Evolutionary conservation across 2,113 vertebrate genomes (phyloP), one percentile per base, ranked within the genome.

Genomic region (Menura novaehollandiae): DNA sequence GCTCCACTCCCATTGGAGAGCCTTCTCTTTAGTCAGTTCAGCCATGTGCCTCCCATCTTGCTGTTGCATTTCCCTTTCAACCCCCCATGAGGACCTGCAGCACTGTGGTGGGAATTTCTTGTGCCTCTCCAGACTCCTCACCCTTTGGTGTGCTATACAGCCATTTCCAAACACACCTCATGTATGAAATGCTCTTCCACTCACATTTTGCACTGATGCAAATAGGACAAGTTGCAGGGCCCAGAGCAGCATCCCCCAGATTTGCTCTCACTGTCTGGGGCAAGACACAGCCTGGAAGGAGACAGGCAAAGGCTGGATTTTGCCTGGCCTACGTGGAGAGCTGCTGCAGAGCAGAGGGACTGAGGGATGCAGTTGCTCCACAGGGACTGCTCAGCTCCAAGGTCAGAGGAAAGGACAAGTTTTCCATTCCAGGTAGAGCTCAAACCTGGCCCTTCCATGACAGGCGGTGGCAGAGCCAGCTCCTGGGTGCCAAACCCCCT

Each of bases 401-500:
- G 95, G 95, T 96, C 87, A 59, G 85, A 49, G 43, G 43, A 53
- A 96, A 97, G 90, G 88, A 83, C 91, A 79, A 92, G 24, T 62
- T 93, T 95, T 76, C n/a, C 84, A 68, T 63, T 86, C 73, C 69
- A 78, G 76, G 69, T 64, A 89, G 60, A 92, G 33, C 68, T 95
- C 86, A 87, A 59, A 55, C 13, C 37, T 94, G 78, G 75, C 64
- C 52, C 44, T 67, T 90, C 74, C 74, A 51, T 22, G 46, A 27
- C 82, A 63, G 0, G 0, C 23, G 55, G 71, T 85, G 82, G 72
- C 82, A 89, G 75, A 93, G 89, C 93, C 95, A 96, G 78, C 87
- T 94, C 85, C 93, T 94, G 91, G 96, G 96, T 89, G 94, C 96
- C 95, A 96, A 96, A 64, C 90, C 91, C 95, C 94, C 91, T 10